phyloP scores from a whole-genome alignment of 2,113 vertebrate genomes.

The Colossoma macropomum region DNA sequence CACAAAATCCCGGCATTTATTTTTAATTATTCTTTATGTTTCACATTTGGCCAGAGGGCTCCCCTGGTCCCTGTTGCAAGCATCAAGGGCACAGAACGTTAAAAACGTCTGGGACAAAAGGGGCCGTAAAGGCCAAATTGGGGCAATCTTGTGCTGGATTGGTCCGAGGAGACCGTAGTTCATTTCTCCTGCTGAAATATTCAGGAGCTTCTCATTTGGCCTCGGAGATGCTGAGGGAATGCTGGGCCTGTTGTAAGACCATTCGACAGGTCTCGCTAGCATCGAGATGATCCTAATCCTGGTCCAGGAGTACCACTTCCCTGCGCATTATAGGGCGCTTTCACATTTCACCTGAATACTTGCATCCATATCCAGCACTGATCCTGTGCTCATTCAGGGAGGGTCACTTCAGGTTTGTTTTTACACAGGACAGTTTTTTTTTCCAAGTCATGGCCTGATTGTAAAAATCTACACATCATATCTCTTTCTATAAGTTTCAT shows the following conservation, averaged over 20 bases:
- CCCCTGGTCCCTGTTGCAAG: conserved; percentile 65
- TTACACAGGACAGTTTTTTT: no score
- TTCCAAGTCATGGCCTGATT: no score
- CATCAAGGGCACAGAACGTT: conserved; percentile 28
- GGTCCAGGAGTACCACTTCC: no score
- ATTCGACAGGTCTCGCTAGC: no score
- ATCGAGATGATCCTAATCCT: background rate
- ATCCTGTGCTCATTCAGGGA: background rate
- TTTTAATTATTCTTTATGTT: conserved; percentile 75
- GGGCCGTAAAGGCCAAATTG: conserved; percentile 66
- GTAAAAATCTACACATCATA: no score
- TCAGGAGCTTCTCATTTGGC: conserved; percentile 69
- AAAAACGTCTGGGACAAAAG: conserved; percentile 29
- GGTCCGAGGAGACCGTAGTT: conserved; percentile 74
- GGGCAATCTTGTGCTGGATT: conserved; percentile 70
- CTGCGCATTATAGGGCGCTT: no score
- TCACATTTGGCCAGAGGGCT: conserved; percentile 61
- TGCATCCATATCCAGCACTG: no score
- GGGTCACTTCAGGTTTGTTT: no score
- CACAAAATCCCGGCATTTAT: conserved; percentile 68
- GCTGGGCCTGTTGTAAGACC: background rate
- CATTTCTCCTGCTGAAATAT: conserved; percentile 81
- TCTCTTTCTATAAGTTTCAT: no score
- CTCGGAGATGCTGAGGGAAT: conserved; percentile 64
- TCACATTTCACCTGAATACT: no score